A percentile compares a stretch with the other conserved stretches of the same genome.
These are phyloP conservation scores for Notocelia uddmanniana DNA, from an alignment of 2,888 invertebrate genomes.

Conservation along the genomic window DNA sequence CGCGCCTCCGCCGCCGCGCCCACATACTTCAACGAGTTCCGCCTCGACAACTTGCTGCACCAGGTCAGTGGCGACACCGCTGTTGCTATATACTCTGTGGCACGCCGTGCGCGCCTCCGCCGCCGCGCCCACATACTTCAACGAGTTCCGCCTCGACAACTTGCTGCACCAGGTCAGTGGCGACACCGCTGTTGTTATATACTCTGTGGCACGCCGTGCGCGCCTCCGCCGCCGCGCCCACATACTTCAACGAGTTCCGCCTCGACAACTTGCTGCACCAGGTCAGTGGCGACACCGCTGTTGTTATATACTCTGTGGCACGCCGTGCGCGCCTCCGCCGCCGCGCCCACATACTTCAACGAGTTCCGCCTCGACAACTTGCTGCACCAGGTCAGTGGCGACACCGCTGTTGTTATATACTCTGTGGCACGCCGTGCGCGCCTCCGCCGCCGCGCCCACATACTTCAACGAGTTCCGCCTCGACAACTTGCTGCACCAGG, in stretches of 20 bases:
- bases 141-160: neutral
- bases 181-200: neutral
- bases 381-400: slow-evolving; percentile 81
- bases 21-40: neutral
- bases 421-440: slow-evolving; percentile 96
- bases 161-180: slow-evolving; percentile 5
- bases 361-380: slow-evolving; percentile 90
- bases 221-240: neutral
- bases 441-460: slow-evolving; percentile 96
- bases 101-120: neutral
- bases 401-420: too few relatives aligned
- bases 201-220: neutral
- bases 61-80: neutral
- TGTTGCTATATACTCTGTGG: neutral
- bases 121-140: neutral
- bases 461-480: slow-evolving; percentile 89
- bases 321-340: slow-evolving; percentile 95
- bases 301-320: slow-evolving; percentile 92
- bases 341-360: slow-evolving; percentile 96
- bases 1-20: neutral
- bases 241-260: neutral
- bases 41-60: neutral
- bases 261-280: neutral
- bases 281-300: slow-evolving; percentile 81
- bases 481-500: too few relatives aligned